These are phyloP conservation scores for Nasalis larvatus DNA, from an alignment of 2,113 vertebrate genomes.

Conservation along the genomic window DNA sequence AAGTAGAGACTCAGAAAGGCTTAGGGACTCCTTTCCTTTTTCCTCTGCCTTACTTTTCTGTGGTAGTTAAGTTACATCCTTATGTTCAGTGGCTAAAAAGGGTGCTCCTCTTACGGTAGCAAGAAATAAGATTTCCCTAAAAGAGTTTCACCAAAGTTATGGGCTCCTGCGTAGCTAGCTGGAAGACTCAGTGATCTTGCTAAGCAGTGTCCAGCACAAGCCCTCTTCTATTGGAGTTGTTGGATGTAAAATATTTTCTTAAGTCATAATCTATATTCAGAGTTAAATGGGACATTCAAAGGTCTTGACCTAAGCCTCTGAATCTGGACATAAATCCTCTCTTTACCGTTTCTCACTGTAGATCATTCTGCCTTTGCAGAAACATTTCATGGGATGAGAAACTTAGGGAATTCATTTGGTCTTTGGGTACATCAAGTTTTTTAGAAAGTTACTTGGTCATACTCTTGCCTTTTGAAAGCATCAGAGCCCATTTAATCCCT, in stretches of 20 bases:
- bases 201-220: not conserved
- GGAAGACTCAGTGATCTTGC: not conserved
- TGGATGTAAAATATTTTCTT: slow-evolving; percentile 21
- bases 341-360: not conserved
- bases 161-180: not conserved
- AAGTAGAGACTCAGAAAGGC: not conserved
- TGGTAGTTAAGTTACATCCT: not conserved
- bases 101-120: not conserved
- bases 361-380: not conserved
- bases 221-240: not conserved
- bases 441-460: slow-evolving; percentile 56
- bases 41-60: not conserved
- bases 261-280: not conserved
- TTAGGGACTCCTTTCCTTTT: not conserved
- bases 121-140: not conserved
- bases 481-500: slow-evolving; percentile 68
- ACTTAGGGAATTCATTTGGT: not conserved
- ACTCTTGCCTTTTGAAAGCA: slow-evolving; percentile 60
- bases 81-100: not conserved
- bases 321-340: not conserved
- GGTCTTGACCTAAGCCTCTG: not conserved
- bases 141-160: not conserved
- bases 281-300: not conserved
- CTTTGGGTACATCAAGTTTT: not conserved
- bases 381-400: not conserved